Percentiles rank a stretch among this genome's conserved stretches.
These are phyloP conservation scores for Eupsittula cactorum DNA, from an alignment of 2,113 vertebrate species.

Conservation along the genomic window DNA sequence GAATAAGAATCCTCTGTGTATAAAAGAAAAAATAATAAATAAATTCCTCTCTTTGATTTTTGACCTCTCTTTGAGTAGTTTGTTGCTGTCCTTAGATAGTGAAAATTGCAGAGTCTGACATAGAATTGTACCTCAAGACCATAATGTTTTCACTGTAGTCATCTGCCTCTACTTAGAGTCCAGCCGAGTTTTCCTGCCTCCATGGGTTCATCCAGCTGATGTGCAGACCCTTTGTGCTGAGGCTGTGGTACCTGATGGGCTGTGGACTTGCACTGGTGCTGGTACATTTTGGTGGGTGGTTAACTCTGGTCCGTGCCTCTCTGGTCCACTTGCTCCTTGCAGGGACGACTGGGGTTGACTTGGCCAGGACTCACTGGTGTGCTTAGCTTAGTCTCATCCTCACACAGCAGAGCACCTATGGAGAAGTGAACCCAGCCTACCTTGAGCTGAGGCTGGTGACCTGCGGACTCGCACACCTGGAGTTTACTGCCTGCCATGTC, in stretches of 20 bases:
- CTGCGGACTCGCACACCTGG: rapidly evolving
- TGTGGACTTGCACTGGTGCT: not conserved
- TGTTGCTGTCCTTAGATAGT: not conserved
- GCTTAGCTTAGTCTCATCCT: not conserved
- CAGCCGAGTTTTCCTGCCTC: not conserved
- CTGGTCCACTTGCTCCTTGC: not conserved
- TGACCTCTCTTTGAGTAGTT: not conserved
- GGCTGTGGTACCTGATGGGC: not conserved
- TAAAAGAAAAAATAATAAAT: not conserved
- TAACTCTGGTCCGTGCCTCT: not conserved
- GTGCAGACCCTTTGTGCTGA: not conserved
- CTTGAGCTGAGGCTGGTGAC: not conserved
- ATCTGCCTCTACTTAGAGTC: not conserved
- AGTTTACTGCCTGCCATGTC: not conserved
- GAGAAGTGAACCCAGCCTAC: not conserved
- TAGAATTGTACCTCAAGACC: not conserved
- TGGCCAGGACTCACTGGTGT: not conserved
- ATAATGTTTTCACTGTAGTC: not conserved
- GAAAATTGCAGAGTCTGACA: not conserved
- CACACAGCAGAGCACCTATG: not conserved
- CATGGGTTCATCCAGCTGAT: not conserved
- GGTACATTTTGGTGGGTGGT: not conserved
- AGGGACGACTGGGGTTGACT: not conserved
- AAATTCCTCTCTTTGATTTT: not conserved
- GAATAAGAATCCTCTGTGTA: not conserved